Conservation (phyloP, 2,113 vertebrate genomes). For the Orcinus orca region DNA sequence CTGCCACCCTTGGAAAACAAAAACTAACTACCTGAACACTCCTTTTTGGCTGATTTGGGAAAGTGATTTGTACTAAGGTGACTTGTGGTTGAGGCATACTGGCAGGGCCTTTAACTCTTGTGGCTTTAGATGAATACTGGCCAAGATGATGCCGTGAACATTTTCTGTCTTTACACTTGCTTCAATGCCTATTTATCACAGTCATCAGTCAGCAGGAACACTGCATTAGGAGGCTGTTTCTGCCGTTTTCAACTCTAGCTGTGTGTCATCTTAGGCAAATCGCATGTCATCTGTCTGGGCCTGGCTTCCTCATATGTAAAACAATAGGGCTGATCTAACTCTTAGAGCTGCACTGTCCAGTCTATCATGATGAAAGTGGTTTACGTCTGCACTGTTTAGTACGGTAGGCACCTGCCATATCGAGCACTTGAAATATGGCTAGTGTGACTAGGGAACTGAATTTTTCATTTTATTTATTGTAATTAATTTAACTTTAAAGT, state of each 20-base stretch:
- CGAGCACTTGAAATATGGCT: not conserved
- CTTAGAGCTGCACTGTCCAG: not conserved
- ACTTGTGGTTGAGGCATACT: not conserved
- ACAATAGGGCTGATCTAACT: not conserved
- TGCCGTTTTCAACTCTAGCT: not conserved
- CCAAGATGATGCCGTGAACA: not conserved
- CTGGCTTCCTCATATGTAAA: not conserved
- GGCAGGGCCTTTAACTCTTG: not conserved
- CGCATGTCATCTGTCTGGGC: not conserved
- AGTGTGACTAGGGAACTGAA: not conserved
- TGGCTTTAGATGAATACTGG: not conserved
- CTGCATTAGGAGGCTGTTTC: not conserved
- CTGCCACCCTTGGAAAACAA: not conserved
- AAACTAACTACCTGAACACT: not conserved
- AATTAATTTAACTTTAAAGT: not conserved
- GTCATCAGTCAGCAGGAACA: not conserved
- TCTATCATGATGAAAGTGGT: not conserved
- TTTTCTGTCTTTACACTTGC: not conserved
- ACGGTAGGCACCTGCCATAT: not conserved
- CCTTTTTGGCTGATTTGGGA: not conserved
- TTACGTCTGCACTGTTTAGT: not conserved
- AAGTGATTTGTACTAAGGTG: not conserved
- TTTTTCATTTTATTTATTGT: not conserved
- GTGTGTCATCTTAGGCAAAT: not conserved
- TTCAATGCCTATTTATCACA: not conserved